Percentiles rank a stretch among this genome's conserved stretches.
Conservation (phyloP, 1,140 invertebrate species). For the Drosophila punjabiensis region DNA sequence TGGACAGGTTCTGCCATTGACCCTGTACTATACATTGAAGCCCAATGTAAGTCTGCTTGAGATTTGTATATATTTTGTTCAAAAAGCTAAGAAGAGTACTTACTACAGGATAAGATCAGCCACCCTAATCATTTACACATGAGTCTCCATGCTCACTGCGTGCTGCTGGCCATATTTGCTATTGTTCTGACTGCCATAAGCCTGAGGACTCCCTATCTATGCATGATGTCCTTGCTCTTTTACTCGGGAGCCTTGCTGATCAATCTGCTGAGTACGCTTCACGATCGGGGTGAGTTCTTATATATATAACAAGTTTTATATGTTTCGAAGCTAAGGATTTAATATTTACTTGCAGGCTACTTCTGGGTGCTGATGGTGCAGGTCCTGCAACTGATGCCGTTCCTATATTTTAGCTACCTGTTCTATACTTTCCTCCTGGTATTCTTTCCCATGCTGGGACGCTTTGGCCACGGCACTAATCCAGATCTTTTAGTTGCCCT, state of each 20-base stretch:
- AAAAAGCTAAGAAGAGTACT: neutral
- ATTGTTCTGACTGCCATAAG: slow-evolving; percentile 61
- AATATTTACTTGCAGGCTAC: slow-evolving; percentile 40
- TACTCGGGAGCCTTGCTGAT: slow-evolving; percentile 64
- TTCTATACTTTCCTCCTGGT: slow-evolving; percentile 89
- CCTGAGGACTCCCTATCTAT: slow-evolving; percentile 72
- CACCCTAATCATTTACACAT: slow-evolving; percentile 70
- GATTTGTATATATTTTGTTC: neutral
- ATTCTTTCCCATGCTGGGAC: slow-evolving; percentile 90
- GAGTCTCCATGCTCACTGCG: slow-evolving; percentile 71
- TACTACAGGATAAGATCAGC: slow-evolving; percentile 57
- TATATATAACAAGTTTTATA: slow-evolving; percentile 53
- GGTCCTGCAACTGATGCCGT: slow-evolving; percentile 75
- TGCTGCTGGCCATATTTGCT: slow-evolving; percentile 61
- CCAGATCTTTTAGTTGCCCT: slow-evolving; percentile 87
- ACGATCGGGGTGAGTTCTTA: slow-evolving; percentile 86
- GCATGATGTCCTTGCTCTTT: slow-evolving; percentile 75
- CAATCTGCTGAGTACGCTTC: slow-evolving; percentile 65
- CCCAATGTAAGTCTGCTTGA: slow-evolving; percentile 63
- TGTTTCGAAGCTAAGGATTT: neutral
- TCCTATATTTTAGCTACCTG: slow-evolving; percentile 88
- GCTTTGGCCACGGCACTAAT: slow-evolving; percentile 87
- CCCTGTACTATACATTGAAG: slow-evolving; percentile 84
- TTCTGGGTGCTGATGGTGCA: slow-evolving; percentile 86
- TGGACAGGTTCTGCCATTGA: slow-evolving; percentile 64